Evolutionary conservation across 2,113 vertebrate species (phyloP), one percentile per base, ranked within the genome.

Genomic region (Piprites chloris): DNA sequence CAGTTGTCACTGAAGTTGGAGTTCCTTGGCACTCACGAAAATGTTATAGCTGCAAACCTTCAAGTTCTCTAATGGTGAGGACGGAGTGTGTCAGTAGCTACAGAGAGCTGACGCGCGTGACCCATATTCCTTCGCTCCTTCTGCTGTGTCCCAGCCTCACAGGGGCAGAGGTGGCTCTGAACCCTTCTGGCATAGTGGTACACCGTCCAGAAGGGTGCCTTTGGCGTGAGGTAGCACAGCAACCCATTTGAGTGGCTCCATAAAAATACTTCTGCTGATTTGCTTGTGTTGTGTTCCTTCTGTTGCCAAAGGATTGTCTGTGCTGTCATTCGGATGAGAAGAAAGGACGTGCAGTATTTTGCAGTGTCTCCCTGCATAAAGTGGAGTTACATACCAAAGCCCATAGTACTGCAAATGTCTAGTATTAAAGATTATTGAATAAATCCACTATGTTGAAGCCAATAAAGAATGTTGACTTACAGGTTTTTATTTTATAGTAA

Each of bases 61-160:
- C 21, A 67, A 52, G 39, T 3, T 71, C 47, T 53, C 26, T n/a
- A 20, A 41, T 28, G 30, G 14, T 85, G 47, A 74, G 75, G 80
- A 39, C 27, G 46, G 61, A 23, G 33, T 0, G 0, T 3, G 0
- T 58, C n/a, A 62, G n/a, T 39, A 62, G 85, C 26, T 53, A 12
- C 3, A 35, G 68, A 22, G 39, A 33, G 46, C 59, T 83, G 59
- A 58, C 53, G 68, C 3, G 0, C 0, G 3, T 80, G n/a, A 86
- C 32, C 49, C 33, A 1, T 28, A 6, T 41, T 71, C 39, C 42
- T 86, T 32, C n/a, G 1, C 6, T 68, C 50, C 50, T 61, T 35
- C 47, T 79, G 62, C 71, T 56, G 8, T 5, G 1, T 59, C 49
- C 28, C 35, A n/a, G 52, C 74, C 0, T 1, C 9, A 1, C 30